These are phyloP conservation scores for Syncerus caffer DNA, from an alignment of 2,797 vertebrate genomes.

Conservation along the genomic window DNA sequence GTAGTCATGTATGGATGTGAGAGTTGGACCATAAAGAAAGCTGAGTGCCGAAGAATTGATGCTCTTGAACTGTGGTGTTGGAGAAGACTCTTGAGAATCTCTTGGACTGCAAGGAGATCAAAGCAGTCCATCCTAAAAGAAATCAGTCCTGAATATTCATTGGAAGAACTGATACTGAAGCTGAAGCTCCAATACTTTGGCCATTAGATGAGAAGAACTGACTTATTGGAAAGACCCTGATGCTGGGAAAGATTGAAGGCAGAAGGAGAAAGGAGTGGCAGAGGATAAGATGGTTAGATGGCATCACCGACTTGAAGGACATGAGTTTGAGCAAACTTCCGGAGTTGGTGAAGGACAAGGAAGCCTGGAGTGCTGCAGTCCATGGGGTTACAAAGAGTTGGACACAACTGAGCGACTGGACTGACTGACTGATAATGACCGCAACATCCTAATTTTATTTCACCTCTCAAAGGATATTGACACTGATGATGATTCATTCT, in stretches of 20 bases:
- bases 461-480: background rate
- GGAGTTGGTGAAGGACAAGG: background rate
- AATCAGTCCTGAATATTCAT: background rate
- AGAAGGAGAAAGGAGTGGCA: background rate
- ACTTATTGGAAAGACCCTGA: background rate
- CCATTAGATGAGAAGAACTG: background rate
- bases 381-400: background rate
- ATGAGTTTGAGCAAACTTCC: background rate
- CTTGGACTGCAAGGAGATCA: background rate
- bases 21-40: background rate
- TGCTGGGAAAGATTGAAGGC: background rate
- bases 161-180: background rate
- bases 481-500: background rate
- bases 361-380: background rate
- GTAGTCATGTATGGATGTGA: background rate
- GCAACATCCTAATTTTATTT: background rate
- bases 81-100: background rate
- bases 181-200: background rate
- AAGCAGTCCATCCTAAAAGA: background rate
- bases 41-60: background rate
- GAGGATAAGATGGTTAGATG: background rate
- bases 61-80: background rate
- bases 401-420: background rate
- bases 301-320: rapidly evolving
- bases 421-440: background rate